Conservation (phyloP, 2,113 vertebrate genomes). For the Rhinolophus sinicus region DNA sequence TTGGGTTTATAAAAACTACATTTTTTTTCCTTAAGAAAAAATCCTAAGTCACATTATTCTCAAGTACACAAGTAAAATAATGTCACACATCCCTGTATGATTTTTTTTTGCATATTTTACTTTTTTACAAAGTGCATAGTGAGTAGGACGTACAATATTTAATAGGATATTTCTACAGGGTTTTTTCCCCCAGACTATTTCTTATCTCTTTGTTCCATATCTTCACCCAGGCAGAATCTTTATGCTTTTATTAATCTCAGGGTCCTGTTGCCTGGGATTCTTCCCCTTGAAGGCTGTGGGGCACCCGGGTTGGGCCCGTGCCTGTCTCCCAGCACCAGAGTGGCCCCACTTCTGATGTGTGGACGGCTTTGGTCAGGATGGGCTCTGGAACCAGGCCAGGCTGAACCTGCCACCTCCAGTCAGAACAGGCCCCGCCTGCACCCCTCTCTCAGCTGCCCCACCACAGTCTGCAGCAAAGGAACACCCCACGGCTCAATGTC, state of each 20-base stretch:
- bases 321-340: neutral
- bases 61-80: conserved; percentile 93
- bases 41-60: conserved; percentile 87
- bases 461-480: neutral
- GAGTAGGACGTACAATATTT: conserved; percentile 89
- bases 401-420: neutral
- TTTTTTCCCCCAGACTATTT: neutral
- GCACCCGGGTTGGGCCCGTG: neutral
- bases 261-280: fast-evolving
- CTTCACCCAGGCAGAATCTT: neutral
- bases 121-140: conserved; percentile 93
- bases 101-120: conserved; percentile 83
- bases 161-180: conserved; percentile 93
- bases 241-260: neutral
- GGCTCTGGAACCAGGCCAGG: neutral
- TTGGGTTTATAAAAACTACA: neutral
- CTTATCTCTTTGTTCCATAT: neutral
- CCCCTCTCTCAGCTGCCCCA: neutral
- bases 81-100: conserved; percentile 89
- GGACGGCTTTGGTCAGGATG: neutral
- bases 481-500: neutral
- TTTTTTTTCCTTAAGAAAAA: conserved; percentile 60
- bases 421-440: neutral
- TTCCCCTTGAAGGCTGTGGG: neutral
- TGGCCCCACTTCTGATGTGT: neutral